Base-by-base conservation (phyloP, 1,140 invertebrate genomes). In the Megalonaias nervosa region DNA sequence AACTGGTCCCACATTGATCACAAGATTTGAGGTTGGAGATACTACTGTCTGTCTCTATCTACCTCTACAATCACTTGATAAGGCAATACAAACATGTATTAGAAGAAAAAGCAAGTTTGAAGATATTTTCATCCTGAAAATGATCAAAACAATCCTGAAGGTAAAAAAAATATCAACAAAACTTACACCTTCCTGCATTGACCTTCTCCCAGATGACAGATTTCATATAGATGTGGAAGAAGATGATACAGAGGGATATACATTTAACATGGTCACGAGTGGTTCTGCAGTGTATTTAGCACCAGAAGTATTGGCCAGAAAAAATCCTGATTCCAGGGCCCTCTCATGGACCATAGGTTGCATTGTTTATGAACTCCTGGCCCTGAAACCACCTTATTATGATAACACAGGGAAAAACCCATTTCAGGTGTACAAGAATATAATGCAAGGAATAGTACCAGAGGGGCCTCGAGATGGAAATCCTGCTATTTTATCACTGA, bases 331-430 rank as follows among this genome's bases (percentile, higher is more conserved):
- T 59, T 56, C 64, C 17, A 77, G 72, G 74, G 80, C 85, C 15
- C 74, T 82, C 55, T 74, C 75, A 16, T 86, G 85, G 85, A 73
- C 80, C 9, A 70, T 84, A 57, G 84, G 85, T 13, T 84, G 83
- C 65, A 74, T 86, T 21, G 15, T 82, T 26, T 83, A 86, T 70
- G 84, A 86, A 77, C 73, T 84, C 58, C 26, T 84, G 58, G 80
- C 82, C 61, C 68, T 84, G 23, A 77, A 81, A 73, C 79, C 84
- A 61, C 83, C 83, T 55, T 86, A 76, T 56, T 79, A 80, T 71
- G 80, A 81, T 57, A 31, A 71, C 17, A 61, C 71, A 31, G 80
- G 79, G 15, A 76, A 55, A n/a, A 82, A 82, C 69, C 79, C 78
- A 16, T 81, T 84, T 62, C 67, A 68, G 23, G 82, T 82, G 55